A percentile compares a stretch with the other conserved stretches of the same genome.
Evolutionary conservation across 1,140 invertebrate genomes (phyloP).

Genomic region (Pseudachorutes palmiensis): DNA sequence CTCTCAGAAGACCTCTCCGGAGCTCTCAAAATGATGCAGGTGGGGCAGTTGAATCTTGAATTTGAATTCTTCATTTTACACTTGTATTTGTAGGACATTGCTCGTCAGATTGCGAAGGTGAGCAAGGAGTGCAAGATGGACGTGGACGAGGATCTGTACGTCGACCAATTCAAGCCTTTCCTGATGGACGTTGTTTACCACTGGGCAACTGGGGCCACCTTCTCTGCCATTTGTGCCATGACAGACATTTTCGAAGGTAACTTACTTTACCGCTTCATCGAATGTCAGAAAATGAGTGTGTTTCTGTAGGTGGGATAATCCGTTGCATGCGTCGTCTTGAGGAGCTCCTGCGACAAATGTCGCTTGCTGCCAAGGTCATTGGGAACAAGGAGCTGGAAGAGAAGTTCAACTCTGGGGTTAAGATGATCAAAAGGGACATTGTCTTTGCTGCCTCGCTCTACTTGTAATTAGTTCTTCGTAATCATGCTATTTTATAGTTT

Average conservation of each 20-base stretch:
- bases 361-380: conserved; percentile 92
- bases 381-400: conserved; percentile 92
- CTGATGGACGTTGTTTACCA: conserved; percentile 96
- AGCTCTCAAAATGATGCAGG: conserved; percentile 75
- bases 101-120: conserved; percentile 81
- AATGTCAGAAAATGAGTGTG: background rate
- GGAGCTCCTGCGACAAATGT: conserved; percentile 91
- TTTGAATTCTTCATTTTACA: conserved; percentile 6
- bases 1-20: conserved; percentile 78
- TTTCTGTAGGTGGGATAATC: conserved; percentile 81
- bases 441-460: conserved; percentile 86
- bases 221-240: conserved; percentile 89
- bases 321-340: conserved; percentile 92
- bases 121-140: conserved; percentile 83
- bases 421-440: conserved; percentile 91
- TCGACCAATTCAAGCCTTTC: conserved; percentile 85
- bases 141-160: conserved; percentile 82
- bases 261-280: background rate
- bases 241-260: conserved; percentile 96
- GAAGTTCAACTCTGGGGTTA: conserved; percentile 90
- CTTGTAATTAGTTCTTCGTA: no score
- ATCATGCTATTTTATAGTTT: no score
- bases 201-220: conserved; percentile 91
- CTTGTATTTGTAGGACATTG: conserved; percentile 59
- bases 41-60: conserved; percentile 38